phyloP scores from a whole-genome alignment of 2,888 invertebrate genomes.

The Epinotia bilunana region DNA sequence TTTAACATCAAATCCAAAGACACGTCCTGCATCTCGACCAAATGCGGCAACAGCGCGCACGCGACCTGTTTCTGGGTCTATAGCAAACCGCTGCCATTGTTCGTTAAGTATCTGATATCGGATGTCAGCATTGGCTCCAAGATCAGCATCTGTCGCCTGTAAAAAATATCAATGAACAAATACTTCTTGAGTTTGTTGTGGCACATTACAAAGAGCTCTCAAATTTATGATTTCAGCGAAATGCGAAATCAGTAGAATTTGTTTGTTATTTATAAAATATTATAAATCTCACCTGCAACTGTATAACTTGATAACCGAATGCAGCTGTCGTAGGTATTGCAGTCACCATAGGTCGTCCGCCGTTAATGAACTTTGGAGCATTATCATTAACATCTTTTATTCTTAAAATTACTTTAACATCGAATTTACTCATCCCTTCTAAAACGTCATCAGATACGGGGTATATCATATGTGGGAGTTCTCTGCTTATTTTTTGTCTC shows the following conservation, averaged over 20 bases:
- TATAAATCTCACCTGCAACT: conserved; percentile 84
- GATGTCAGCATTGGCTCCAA: conserved; percentile 90
- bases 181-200: not conserved
- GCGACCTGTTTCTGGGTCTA: conserved; percentile 90
- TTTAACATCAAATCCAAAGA: conserved; percentile 94
- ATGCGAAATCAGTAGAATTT: not conserved
- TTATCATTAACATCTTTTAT: conserved; percentile 94
- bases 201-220: not conserved
- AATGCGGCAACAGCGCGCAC: conserved; percentile 89
- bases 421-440: conserved; percentile 89
- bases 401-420: conserved; percentile 91
- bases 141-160: conserved; percentile 90
- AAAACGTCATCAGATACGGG: conserved; percentile 89
- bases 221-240: too few species aligned
- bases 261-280: not conserved
- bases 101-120: conserved; percentile 92
- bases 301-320: conserved; percentile 92
- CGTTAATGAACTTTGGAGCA: conserved; percentile 89
- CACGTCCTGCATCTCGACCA: conserved; percentile 88
- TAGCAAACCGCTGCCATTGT: conserved; percentile 89
- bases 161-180: not conserved
- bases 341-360: conserved; percentile 91
- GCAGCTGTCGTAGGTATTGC: conserved; percentile 92
- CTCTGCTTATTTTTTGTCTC: conserved; percentile 85
- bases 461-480: conserved; percentile 90